phyloP scores from a whole-genome alignment of 2,797 vertebrate species.

The Scleropages formosus region DNA sequence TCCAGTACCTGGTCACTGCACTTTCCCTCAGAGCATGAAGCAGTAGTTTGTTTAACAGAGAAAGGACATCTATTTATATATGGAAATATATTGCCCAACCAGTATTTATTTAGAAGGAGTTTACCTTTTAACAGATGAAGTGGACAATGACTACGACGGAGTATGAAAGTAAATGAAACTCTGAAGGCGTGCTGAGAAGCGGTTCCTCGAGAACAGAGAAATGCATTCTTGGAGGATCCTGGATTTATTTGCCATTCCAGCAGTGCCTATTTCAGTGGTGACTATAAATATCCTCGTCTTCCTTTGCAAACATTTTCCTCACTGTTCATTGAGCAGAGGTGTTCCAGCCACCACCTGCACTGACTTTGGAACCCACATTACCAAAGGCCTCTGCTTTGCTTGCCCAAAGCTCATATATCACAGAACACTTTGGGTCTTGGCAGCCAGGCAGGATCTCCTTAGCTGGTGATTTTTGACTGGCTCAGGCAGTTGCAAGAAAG shows the following conservation, averaged over 20 bases:
- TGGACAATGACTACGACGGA: slow-evolving; percentile 6
- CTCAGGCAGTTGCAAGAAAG: slow-evolving; percentile 51
- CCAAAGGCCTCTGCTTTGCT: slow-evolving; percentile 36
- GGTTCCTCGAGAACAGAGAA: neutral
- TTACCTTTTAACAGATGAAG: neutral
- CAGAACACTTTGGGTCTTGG: slow-evolving; percentile 50
- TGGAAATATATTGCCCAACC: too few species aligned
- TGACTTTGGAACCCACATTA: neutral
- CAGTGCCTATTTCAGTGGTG: neutral
- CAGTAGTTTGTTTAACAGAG: neutral
- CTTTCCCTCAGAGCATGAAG: neutral
- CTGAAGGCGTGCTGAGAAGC: too few species aligned
- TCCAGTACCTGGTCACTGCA: too few species aligned
- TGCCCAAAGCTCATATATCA: slow-evolving; percentile 65
- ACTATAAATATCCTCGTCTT: slow-evolving; percentile 5
- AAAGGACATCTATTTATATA: neutral
- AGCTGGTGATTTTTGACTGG: slow-evolving; percentile 36
- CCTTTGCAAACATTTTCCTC: neutral
- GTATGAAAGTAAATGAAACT: neutral
- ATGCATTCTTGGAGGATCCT: neutral
- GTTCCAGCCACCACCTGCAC: slow-evolving; percentile 1
- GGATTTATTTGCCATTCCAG: neutral
- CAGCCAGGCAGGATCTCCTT: slow-evolving; percentile 53
- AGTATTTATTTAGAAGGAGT: too few species aligned
- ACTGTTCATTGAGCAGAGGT: neutral